These are phyloP conservation scores for Pteropus alecto DNA, from an alignment of 2,113 vertebrate genomes.

Conservation along the genomic window DNA sequence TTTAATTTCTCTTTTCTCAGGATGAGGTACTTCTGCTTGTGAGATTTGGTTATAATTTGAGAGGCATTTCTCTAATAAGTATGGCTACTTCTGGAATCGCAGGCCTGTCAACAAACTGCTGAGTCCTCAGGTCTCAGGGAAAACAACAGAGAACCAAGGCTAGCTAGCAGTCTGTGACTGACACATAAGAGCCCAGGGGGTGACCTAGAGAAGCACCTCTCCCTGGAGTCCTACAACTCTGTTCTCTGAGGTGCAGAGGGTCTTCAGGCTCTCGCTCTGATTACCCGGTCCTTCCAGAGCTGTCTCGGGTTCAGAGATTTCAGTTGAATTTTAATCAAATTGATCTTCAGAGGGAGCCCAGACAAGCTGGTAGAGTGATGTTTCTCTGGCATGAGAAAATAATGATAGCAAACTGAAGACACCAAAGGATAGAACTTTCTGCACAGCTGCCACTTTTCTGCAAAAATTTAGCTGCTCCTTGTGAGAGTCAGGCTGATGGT, in stretches of 20 bases:
- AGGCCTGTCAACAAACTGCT: background rate
- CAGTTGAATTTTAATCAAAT: background rate
- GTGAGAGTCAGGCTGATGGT: background rate
- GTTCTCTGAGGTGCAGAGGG: background rate
- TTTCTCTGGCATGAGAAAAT: slow-evolving; percentile 24
- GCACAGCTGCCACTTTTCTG: background rate
- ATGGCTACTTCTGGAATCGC: background rate
- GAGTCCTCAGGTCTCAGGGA: background rate
- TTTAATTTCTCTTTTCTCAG: background rate
- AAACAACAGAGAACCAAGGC: background rate
- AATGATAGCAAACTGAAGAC: background rate
- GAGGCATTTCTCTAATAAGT: background rate
- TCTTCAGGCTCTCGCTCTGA: background rate
- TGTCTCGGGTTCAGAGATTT: background rate
- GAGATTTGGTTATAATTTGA: background rate
- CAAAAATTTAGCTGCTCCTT: background rate
- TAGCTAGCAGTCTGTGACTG: background rate
- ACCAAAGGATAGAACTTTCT: background rate
- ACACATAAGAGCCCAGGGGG: background rate
- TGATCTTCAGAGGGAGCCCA: background rate
- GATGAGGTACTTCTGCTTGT: background rate
- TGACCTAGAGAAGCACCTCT: background rate
- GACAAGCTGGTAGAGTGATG: background rate
- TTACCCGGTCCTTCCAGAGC: background rate
- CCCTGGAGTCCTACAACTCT: background rate